These are phyloP conservation scores for Zaprionus vittiger DNA, from an alignment of 1,140 invertebrate genomes.

Conservation along the genomic window DNA sequence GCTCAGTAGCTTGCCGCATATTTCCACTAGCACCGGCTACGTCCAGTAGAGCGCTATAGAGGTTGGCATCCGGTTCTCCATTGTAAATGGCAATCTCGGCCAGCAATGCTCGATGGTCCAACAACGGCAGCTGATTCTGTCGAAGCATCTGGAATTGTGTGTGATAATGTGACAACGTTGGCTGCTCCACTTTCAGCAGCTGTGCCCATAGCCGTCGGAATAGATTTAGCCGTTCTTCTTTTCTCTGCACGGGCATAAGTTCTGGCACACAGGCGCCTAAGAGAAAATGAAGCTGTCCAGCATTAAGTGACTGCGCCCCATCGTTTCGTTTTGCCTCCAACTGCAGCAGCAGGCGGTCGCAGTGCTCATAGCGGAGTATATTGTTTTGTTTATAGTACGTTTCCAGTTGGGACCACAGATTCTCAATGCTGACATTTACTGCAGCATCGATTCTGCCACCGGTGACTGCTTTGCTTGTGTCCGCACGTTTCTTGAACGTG, in stretches of 20 bases:
- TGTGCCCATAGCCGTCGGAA: constrained; percentile 66
- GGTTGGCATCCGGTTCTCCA: constrained; percentile 25
- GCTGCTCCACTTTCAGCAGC: constrained; percentile 50
- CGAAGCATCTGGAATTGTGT: constrained; percentile 63
- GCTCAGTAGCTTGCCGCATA: constrained; percentile 84
- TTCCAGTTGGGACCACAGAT: constrained; percentile 61
- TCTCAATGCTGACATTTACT: constrained; percentile 21
- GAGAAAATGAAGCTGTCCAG: constrained; percentile 63
- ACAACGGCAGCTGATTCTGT: constrained; percentile 56
- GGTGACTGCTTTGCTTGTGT: neutral
- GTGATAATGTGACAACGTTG: constrained; percentile 56
- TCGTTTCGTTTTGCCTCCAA: constrained; percentile 21
- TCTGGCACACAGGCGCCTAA: constrained; percentile 68
- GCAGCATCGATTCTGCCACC: neutral
- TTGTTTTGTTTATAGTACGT: constrained; percentile 61
- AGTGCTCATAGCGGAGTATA: constrained; percentile 54
- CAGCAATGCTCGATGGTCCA: constrained; percentile 62
- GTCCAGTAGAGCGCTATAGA: constrained; percentile 79
- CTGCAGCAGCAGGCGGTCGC: constrained; percentile 49
- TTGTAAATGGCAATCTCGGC: constrained; percentile 61
- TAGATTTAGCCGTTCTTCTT: constrained; percentile 44
- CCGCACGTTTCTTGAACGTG: constrained; percentile 5
- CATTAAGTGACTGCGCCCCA: constrained; percentile 12
- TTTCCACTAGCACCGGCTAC: constrained; percentile 85
- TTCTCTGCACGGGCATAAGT: constrained; percentile 57